Percentiles rank a stretch among this genome's conserved stretches.
Conservation (phyloP, 2,113 vertebrate genomes). For the Oenanthe oenanthe region DNA sequence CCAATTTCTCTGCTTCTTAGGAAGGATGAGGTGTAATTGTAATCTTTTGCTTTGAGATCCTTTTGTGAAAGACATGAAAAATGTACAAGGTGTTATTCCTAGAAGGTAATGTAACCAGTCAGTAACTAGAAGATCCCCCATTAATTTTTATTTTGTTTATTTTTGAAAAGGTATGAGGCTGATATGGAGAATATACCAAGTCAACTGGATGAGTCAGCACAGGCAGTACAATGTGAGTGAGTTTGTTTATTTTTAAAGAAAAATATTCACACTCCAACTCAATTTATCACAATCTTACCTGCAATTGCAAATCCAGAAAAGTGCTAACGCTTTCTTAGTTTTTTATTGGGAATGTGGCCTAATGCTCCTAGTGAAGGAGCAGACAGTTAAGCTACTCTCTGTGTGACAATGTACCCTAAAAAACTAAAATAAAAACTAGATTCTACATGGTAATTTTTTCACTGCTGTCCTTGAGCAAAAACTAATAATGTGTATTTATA, state of each 20-base stretch:
- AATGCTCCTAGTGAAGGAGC: neutral
- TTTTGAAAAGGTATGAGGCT: neutral
- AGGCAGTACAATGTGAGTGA: conserved; percentile 23
- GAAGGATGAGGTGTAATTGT: neutral
- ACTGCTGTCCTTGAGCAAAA: neutral
- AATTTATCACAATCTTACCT: neutral
- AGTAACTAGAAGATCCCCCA: neutral
- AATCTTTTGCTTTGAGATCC: neutral
- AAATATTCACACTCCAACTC: neutral
- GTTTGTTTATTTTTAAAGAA: neutral
- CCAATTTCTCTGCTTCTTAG: neutral
- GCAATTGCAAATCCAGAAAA: neutral
- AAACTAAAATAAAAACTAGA: neutral
- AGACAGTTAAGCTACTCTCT: neutral
- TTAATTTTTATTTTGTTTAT: conserved; percentile 48
- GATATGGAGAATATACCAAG: neutral
- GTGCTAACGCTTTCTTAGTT: neutral
- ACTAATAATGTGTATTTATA: neutral
- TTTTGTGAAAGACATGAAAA: neutral
- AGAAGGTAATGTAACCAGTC: neutral
- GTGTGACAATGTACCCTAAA: neutral
- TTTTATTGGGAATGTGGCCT: neutral
- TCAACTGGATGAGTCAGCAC: conserved; percentile 14
- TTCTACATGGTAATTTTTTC: neutral
- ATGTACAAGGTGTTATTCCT: neutral